A percentile compares a stretch with the other conserved stretches of the same genome.
These are phyloP conservation scores for Sula dactylatra DNA, from an alignment of 2,113 vertebrate genomes.

Conservation along the genomic window DNA sequence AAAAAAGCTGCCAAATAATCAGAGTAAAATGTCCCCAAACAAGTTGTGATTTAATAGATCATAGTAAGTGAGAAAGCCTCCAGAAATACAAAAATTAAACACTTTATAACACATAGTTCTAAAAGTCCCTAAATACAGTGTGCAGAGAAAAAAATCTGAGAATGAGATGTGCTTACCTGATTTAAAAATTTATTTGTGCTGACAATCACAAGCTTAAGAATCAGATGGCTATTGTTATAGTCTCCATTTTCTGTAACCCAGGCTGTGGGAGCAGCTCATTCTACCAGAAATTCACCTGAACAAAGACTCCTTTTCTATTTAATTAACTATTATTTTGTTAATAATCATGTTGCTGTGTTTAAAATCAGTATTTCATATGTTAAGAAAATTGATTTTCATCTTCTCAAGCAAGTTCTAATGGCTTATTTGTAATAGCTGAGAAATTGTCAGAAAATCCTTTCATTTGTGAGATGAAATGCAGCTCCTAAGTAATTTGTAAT, in stretches of 20 bases:
- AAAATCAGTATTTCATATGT: neutral
- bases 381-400: neutral
- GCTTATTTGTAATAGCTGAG: neutral
- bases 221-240: neutral
- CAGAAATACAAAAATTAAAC: neutral
- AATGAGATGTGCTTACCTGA: neutral
- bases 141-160: neutral
- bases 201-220: neutral
- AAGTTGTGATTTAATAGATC: neutral
- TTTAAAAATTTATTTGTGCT: neutral
- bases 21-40: neutral
- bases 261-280: neutral
- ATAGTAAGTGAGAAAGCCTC: neutral
- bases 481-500: neutral
- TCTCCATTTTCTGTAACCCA: neutral
- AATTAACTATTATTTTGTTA: neutral
- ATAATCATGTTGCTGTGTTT: neutral
- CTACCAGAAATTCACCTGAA: neutral
- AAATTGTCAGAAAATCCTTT: conserved; percentile 2
- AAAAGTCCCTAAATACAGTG: neutral
- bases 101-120: neutral
- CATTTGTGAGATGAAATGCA: conserved; percentile 5
- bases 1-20: neutral
- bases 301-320: neutral
- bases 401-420: neutral